These are phyloP conservation scores for Leptodactylus fuscus DNA, from an alignment of 2,113 vertebrate genomes.

Conservation along the genomic window DNA sequence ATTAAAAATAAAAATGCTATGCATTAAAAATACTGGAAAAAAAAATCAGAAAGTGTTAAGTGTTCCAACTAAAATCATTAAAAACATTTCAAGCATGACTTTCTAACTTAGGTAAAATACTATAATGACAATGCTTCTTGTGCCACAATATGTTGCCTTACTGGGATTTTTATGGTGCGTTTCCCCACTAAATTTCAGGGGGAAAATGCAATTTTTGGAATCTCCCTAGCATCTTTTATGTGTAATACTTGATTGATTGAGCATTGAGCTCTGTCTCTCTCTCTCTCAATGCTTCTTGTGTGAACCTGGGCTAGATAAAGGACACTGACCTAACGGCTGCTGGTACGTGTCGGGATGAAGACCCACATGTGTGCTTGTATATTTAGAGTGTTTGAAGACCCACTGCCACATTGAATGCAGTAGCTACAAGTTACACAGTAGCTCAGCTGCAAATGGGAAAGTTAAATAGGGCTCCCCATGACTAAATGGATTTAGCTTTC, in stretches of 20 bases:
- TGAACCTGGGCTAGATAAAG: background rate
- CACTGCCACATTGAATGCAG: slow-evolving; percentile 66
- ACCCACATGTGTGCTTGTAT: slow-evolving; percentile 29
- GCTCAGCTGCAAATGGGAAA: slow-evolving; percentile 67
- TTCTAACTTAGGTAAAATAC: no score
- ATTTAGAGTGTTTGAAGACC: slow-evolving; percentile 44
- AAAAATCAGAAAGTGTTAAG: no score
- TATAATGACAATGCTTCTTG: no score
- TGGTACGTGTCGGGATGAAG: background rate
- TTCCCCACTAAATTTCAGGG: background rate
- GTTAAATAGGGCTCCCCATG: slow-evolving; percentile 78
- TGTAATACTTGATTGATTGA: no score
- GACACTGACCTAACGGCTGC: background rate
- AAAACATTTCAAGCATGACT: no score
- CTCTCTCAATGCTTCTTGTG: background rate
- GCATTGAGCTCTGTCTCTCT: no score
- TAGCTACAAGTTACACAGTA: slow-evolving; percentile 63
- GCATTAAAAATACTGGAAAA: no score
- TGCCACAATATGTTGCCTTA: background rate
- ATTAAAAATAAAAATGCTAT: no score
- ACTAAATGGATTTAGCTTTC: slow-evolving; percentile 86
- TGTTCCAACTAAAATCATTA: no score
- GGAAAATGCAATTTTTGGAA: background rate
- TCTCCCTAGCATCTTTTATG: background rate
- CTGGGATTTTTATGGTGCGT: background rate